These are phyloP conservation scores for Phymastichus coffea DNA, from an alignment of 1,140 invertebrate genomes.

Conservation along the genomic window DNA sequence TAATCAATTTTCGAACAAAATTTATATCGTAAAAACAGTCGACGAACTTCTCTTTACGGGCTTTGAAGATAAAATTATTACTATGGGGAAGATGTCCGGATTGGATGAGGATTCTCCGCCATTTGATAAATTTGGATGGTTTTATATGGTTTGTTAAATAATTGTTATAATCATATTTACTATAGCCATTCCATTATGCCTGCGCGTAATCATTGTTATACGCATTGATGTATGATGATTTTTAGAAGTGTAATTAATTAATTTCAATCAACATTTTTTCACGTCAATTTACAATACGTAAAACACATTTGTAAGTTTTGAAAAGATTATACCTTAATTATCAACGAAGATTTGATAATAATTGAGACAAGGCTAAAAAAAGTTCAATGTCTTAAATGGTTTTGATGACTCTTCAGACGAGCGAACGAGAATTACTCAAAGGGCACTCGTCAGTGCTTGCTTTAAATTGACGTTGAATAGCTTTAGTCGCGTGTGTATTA, in stretches of 20 bases:
- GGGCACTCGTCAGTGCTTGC: too few species aligned
- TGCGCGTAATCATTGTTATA: too few species aligned
- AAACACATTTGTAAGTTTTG: too few species aligned
- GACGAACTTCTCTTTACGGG: conserved; percentile 78
- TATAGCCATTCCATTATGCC: background rate
- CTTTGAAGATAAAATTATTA: conserved; percentile 70
- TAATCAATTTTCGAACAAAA: conserved; percentile 49
- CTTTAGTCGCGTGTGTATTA: conserved; percentile 40
- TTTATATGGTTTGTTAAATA: conserved; percentile 73
- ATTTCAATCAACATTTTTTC: too few species aligned
- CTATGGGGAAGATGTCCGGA: conserved; percentile 59
- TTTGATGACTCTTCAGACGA: too few species aligned
- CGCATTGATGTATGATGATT: too few species aligned
- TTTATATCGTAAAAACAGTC: conserved; percentile 66
- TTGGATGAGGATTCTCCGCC: conserved; percentile 60
- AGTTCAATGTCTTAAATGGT: conserved; percentile 10
- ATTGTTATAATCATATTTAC: conserved; percentile 5
- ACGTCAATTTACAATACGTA: too few species aligned
- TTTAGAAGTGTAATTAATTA: too few species aligned
- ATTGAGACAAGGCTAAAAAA: background rate
- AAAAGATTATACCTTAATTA: too few species aligned
- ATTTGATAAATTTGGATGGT: conserved; percentile 77
- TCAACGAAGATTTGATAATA: background rate
- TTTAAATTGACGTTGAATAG: conserved; percentile 49
- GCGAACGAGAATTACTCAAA: too few species aligned